Evolutionary conservation across 2,797 vertebrate species (phyloP).

Genomic region (Lepilemur ruficaudatus): DNA sequence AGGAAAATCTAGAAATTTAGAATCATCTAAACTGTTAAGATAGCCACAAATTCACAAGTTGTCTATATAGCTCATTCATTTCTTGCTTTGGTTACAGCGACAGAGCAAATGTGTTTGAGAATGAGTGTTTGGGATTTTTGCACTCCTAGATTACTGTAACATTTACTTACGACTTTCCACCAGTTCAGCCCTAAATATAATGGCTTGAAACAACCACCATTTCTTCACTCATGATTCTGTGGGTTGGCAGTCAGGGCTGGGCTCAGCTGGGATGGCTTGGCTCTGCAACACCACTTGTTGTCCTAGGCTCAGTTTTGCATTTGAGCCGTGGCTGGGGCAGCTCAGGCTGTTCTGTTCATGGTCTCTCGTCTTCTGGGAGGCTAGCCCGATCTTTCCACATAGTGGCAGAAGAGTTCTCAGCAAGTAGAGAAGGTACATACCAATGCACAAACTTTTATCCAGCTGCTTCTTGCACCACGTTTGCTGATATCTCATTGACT

Average conservation of each 20-base stretch:
- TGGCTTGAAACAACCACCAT: not conserved
- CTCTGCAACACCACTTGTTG: not conserved
- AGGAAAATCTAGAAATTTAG: not conserved
- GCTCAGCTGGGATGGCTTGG: not conserved
- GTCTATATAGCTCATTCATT: not conserved
- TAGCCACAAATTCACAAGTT: not conserved
- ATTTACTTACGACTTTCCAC: not conserved
- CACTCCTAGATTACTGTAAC: not conserved
- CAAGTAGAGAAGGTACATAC: not conserved
- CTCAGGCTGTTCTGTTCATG: not conserved
- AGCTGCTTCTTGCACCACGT: not conserved
- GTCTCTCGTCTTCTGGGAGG: not conserved
- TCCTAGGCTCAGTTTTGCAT: not conserved
- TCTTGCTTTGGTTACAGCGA: not conserved
- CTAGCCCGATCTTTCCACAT: not conserved
- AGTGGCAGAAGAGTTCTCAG: not conserved
- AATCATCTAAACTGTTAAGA: not conserved
- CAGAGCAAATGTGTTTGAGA: not conserved
- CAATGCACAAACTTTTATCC: not conserved
- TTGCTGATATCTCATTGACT: not conserved
- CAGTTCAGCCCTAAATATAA: not conserved
- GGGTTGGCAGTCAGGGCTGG: not conserved
- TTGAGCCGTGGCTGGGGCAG: not conserved
- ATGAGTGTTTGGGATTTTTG: not conserved
- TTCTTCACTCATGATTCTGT: not conserved